These are phyloP conservation scores for Semicossyphus pulcher DNA, from an alignment of 2,113 vertebrate genomes.

Conservation along the genomic window DNA sequence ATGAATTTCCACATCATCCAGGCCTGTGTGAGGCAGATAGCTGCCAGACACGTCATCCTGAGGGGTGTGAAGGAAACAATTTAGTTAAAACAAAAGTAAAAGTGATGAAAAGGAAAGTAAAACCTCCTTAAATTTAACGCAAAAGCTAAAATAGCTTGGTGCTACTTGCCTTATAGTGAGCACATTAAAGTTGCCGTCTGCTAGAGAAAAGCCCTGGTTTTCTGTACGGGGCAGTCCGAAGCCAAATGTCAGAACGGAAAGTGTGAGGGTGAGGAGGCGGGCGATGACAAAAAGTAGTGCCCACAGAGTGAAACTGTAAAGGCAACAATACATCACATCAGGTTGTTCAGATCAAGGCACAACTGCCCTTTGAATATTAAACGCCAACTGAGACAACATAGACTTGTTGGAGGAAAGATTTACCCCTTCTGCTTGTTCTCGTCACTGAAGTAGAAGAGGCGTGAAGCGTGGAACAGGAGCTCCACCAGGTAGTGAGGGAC, in stretches of 20 bases:
- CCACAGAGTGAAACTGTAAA: slow-evolving; percentile 87
- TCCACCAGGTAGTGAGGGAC: slow-evolving; percentile 90
- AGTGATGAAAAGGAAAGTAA: background rate
- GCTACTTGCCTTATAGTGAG: slow-evolving; percentile 84
- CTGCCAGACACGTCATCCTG: slow-evolving; percentile 88
- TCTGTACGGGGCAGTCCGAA: slow-evolving; percentile 87
- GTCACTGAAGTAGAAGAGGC: slow-evolving; percentile 89
- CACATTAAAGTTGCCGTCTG: slow-evolving; percentile 86
- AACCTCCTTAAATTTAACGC: background rate
- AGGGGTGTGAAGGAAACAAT: background rate
- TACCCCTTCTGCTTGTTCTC: slow-evolving; percentile 91
- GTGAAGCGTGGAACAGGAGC: slow-evolving; percentile 88
- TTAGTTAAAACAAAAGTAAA: background rate
- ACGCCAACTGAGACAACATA: background rate
- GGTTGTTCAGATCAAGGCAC: background rate
- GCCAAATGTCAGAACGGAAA: slow-evolving; percentile 88
- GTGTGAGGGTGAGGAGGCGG: slow-evolving; percentile 87
- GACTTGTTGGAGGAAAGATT: background rate
- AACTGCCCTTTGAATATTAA: background rate
- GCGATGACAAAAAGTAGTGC: slow-evolving; percentile 88
- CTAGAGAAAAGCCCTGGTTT: slow-evolving; percentile 85
- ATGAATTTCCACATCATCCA: slow-evolving; percentile 95
- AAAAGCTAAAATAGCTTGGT: background rate
- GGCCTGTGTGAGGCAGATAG: slow-evolving; percentile 88
- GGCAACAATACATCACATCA: background rate